Conservation (phyloP, 2,888 invertebrate species). For the Formica aserva region DNA sequence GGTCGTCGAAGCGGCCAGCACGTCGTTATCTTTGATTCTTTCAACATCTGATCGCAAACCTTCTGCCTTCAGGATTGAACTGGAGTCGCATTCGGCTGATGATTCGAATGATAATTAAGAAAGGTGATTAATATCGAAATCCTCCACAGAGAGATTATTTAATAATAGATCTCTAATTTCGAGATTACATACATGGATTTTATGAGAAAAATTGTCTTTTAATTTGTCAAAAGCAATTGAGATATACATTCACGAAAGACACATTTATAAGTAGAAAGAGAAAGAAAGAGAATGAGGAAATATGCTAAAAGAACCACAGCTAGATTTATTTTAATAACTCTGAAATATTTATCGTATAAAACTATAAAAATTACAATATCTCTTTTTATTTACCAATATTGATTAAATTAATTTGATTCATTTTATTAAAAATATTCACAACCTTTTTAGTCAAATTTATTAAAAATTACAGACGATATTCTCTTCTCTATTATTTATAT, state of each 20-base stretch:
- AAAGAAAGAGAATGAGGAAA: neutral
- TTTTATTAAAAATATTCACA: too few relatives aligned
- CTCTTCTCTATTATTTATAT: neutral
- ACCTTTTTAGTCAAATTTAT: too few relatives aligned
- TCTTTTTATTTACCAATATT: neutral
- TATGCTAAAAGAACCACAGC: neutral
- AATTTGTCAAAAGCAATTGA: neutral
- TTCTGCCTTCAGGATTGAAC: neutral
- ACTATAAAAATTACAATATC: too few relatives aligned
- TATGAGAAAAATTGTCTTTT: neutral
- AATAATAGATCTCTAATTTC: neutral
- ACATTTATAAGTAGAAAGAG: neutral
- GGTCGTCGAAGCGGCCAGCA: neutral
- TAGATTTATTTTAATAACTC: neutral
- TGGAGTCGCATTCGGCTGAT: neutral
- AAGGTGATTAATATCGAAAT: neutral
- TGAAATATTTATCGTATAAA: neutral
- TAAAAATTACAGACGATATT: too few relatives aligned
- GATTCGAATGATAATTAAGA: neutral
- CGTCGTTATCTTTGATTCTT: neutral
- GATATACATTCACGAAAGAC: neutral
- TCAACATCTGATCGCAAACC: neutral
- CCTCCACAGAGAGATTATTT: neutral
- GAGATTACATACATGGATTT: neutral
- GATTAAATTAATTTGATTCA: too few relatives aligned